Evolutionary conservation across 2,888 invertebrate genomes (phyloP).

Genomic region (Rosalia funebris): DNA sequence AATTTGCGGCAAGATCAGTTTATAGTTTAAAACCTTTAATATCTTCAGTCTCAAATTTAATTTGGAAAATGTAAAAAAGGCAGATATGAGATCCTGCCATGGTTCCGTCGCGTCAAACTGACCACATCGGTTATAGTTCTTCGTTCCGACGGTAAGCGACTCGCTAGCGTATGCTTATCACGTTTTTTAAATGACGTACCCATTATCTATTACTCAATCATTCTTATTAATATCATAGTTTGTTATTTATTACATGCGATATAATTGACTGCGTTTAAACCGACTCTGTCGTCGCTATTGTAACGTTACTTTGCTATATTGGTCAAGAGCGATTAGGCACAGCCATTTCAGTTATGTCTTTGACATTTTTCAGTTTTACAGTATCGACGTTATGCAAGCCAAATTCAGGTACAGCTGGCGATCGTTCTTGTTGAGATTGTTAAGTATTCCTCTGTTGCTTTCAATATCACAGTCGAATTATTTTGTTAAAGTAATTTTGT

Average conservation of each 20-base stretch:
- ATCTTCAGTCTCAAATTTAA: too few species aligned
- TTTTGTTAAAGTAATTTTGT: too few species aligned
- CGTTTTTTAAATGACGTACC: conserved; percentile 39
- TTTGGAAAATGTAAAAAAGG: too few species aligned
- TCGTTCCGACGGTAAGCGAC: conserved; percentile 24
- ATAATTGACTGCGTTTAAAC: conserved; percentile 25
- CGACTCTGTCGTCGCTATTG: not conserved
- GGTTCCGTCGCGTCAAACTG: too few species aligned
- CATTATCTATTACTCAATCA: conserved; percentile 41
- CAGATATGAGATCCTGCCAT: too few species aligned
- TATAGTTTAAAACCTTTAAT: too few species aligned
- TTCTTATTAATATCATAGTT: conserved; percentile 32
- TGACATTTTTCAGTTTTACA: conserved; percentile 5
- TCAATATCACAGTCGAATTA: too few species aligned
- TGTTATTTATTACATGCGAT: conserved; percentile 28
- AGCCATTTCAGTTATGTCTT: conserved; percentile 1
- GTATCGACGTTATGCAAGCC: not conserved
- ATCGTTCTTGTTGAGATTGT: too few species aligned
- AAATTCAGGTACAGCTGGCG: too few species aligned
- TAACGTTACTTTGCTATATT: conserved; percentile 8
- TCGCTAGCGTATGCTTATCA: conserved; percentile 33
- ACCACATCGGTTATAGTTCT: too few species aligned
- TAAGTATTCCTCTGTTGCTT: too few species aligned
- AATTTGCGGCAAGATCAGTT: too few species aligned
- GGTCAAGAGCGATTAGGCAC: conserved; percentile 4